phyloP scores from a whole-genome alignment of 2,888 invertebrate genomes.

The Salticus scenicus region DNA sequence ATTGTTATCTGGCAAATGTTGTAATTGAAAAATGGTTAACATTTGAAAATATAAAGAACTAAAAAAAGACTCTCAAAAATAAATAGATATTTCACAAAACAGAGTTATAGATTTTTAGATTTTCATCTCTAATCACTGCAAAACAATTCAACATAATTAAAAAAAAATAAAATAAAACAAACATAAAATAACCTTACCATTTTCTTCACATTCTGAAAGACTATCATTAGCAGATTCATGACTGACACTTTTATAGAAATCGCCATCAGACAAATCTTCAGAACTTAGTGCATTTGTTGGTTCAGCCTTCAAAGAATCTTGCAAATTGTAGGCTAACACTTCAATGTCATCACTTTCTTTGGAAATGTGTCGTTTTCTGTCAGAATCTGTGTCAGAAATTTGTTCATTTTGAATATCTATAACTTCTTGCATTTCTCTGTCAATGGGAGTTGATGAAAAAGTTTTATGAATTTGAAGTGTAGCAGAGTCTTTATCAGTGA shows the following conservation, averaged over 20 bases:
- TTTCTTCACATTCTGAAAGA: conserved; percentile 42
- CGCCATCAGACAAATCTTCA: conserved; percentile 43
- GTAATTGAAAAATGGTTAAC: no score
- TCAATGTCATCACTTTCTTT: conserved; percentile 61
- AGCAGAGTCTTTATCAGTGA: background rate
- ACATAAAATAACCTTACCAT: conserved; percentile 26
- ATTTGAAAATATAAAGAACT: no score
- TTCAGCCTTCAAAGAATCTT: background rate
- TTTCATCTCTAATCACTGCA: no score
- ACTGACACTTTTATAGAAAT: conserved; percentile 34
- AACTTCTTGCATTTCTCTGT: conserved; percentile 24
- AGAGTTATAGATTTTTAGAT: no score
- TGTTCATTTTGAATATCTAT: background rate
- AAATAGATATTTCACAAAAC: no score
- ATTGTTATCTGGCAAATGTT: no score
- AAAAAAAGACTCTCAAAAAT: no score
- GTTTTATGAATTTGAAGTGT: background rate
- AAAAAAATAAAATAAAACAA: no score
- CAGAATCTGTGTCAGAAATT: background rate
- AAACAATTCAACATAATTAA: no score
- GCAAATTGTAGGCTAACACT: conserved; percentile 22
- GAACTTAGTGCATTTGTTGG: background rate
- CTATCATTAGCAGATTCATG: background rate
- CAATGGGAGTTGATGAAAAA: background rate
- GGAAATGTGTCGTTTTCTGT: background rate